Evolutionary conservation across 1,140 invertebrate species (phyloP), one percentile per base, ranked within the genome.

Genomic region (Drosophila equinoxialis): DNA sequence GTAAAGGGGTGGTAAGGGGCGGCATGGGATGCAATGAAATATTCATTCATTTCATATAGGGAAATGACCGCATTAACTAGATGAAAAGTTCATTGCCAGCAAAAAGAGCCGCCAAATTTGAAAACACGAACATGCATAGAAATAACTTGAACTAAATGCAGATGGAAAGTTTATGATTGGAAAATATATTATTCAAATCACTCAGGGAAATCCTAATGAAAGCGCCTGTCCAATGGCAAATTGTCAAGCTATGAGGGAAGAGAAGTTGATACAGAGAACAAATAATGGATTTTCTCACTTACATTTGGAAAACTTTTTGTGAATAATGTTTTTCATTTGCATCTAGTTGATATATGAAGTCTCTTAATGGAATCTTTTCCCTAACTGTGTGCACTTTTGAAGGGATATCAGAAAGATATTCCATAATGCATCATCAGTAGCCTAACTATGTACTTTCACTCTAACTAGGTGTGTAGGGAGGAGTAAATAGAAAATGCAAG

Each of bases 371-470:
- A 23, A 51, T 51, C 17, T 51, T 23, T 51, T 1, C 45, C 45
- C 17, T 20, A 48, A 48, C 45, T 48, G 6, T 3, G n/a, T 0
- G 17, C 20, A 51, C 20, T 23, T 39, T 11, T 11, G 11, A 11
- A 13, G 37, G 4, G 14, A 1, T 7, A 45, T 6, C 3, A 1
- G 0, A 6, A 0, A 20, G 2, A 14, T 48, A 20, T 17, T 17
- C 17, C 35, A 45, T 58, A 74, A 77, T 77, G 71, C 41, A 86
- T 86, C 45, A 48, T 51, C 20, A 51, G 45, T 51, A 51, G 11
- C 17, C 17, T 51, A 51, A 51, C 17, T 20, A 48, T 48, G 45
- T 48, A 48, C 45, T 51, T 51, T 10, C 10, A 23, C 45, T 7
- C 14, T 20, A 48, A 48, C 14, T 23, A 23, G 10, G 35, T 1